Conservation (phyloP, 2,797 vertebrate genomes). For the Falco columbarius region DNA sequence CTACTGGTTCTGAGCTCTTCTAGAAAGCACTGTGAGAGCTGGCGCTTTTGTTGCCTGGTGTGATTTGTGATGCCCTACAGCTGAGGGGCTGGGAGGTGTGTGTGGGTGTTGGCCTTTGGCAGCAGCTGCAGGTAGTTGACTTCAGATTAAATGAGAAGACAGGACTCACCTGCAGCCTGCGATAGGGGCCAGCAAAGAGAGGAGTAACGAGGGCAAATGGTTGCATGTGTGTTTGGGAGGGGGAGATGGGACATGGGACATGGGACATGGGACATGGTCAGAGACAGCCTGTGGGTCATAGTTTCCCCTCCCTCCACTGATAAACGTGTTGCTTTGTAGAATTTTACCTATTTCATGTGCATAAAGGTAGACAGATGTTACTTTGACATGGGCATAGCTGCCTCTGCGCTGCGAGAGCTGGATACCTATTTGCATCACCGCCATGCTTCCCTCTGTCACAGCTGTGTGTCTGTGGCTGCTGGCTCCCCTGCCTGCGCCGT, state of each 20-base stretch:
- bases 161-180: not conserved
- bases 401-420: not conserved
- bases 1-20: not conserved
- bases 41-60: not conserved
- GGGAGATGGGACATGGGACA: too few species aligned
- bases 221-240: not conserved
- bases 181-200: not conserved
- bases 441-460: not conserved
- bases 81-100: not conserved
- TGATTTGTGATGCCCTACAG: not conserved
- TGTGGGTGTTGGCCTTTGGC: not conserved
- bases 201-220: not conserved
- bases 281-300: not conserved
- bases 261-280: not conserved
- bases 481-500: not conserved
- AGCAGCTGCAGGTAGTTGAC: not conserved
- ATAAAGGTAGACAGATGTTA: not conserved
- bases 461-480: not conserved
- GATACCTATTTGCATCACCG: not conserved
- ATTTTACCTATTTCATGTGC: not conserved
- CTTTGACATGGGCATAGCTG: not conserved
- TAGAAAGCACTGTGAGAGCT: not conserved
- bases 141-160: not conserved
- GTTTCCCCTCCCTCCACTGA: not conserved
- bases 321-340: not conserved